Percentiles rank a stretch among this genome's conserved stretches.
Conservation (phyloP, 1,140 invertebrate species). For the Drosophila kikkawai region DNA sequence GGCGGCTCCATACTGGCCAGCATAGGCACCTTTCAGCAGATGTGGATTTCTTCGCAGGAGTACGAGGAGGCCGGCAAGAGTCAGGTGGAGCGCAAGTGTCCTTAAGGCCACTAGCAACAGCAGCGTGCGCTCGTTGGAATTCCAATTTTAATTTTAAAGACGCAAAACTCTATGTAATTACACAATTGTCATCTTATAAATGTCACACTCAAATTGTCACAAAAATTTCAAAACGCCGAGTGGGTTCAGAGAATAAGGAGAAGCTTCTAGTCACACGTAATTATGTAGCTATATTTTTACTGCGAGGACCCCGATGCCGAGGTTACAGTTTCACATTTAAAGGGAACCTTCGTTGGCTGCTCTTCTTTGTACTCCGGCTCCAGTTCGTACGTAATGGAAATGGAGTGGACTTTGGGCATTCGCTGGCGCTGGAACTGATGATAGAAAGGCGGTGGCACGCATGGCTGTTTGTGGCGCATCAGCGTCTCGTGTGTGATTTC, state of each 20-base stretch:
- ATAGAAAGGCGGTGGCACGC: conserved; percentile 15
- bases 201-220: conserved; percentile 13
- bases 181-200: conserved; percentile 61
- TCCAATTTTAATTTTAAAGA: conserved; percentile 68
- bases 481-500: conserved; percentile 72
- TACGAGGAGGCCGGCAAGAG: conserved; percentile 97
- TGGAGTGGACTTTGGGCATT: conserved; percentile 66
- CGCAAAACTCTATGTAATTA: conserved; percentile 61
- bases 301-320: conserved; percentile 21
- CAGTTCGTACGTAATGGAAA: conserved; percentile 73
- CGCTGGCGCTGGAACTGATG: conserved; percentile 36
- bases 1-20: conserved; percentile 98
- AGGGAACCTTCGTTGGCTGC: conserved; percentile 2
- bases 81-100: conserved; percentile 97
- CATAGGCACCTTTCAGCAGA: conserved; percentile 98
- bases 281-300: conserved; percentile 28
- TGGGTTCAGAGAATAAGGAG: conserved; percentile 4
- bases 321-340: conserved; percentile 34
- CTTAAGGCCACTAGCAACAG: conserved; percentile 85
- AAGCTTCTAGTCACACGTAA: conserved; percentile 8
- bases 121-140: conserved; percentile 11
- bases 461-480: conserved; percentile 40
- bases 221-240: not conserved
- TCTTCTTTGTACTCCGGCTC: conserved; percentile 30
- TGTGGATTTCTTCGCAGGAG: conserved; percentile 99